A percentile compares a stretch with the other conserved stretches of the same genome.
These are phyloP conservation scores for Salpingus planirostris DNA, from an alignment of 2,888 invertebrate genomes.

Conservation along the genomic window DNA sequence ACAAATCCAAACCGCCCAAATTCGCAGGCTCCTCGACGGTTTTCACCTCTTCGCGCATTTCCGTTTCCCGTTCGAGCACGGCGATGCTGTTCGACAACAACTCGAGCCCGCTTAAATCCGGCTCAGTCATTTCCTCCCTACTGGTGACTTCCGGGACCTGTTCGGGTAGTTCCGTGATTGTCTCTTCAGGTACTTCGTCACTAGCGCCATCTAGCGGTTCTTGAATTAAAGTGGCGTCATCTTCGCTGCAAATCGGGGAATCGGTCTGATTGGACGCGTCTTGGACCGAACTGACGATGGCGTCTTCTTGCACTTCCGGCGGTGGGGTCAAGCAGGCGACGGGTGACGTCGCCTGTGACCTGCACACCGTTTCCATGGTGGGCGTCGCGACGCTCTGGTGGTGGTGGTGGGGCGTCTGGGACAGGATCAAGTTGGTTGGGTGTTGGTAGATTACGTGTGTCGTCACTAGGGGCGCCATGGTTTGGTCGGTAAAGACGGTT, in stretches of 20 bases:
- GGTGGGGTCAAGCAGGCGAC: slow-evolving; percentile 55
- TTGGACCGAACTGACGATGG: slow-evolving; percentile 47
- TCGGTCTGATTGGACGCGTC: slow-evolving; percentile 82
- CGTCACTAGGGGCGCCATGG: slow-evolving; percentile 46
- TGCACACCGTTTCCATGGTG: slow-evolving; percentile 31
- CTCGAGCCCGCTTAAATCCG: slow-evolving; percentile 69
- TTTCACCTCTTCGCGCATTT: no score
- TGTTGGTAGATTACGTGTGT: slow-evolving; percentile 50
- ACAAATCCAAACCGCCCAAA: slow-evolving; percentile 60
- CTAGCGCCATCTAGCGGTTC: slow-evolving; percentile 9
- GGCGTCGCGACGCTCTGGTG: no score
- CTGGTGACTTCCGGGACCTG: background rate
- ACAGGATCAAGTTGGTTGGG: slow-evolving; percentile 37
- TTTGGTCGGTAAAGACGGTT: slow-evolving; percentile 43
- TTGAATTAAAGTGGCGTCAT: no score
- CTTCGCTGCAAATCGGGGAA: slow-evolving; percentile 60
- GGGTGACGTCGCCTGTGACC: slow-evolving; percentile 43
- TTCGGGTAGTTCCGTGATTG: slow-evolving; percentile 14
- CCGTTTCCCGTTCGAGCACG: no score
- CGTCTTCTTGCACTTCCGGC: slow-evolving; percentile 43
- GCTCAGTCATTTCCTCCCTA: slow-evolving; percentile 22
- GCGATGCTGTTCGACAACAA: slow-evolving; percentile 31
- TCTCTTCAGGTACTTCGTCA: slow-evolving; percentile 9
- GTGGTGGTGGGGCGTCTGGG: slow-evolving; percentile 26
- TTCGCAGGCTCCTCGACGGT: slow-evolving; percentile 32